Conservation (phyloP, 2,797 vertebrate species). For the Bucorvus abyssinicus region DNA sequence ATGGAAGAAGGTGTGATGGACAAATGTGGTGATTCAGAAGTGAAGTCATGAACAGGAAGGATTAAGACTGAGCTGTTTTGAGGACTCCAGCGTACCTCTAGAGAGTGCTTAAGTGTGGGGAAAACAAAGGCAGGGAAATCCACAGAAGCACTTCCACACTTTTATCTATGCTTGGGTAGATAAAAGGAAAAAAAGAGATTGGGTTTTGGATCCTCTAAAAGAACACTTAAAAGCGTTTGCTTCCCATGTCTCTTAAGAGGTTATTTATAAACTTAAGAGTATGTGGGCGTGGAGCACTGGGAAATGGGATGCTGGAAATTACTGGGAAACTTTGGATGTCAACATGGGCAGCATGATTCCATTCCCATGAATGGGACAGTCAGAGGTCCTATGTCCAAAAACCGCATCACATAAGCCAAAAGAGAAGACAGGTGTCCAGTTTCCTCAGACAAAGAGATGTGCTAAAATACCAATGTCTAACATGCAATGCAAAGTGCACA, state of each 20-base stretch:
- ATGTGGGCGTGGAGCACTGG: background rate
- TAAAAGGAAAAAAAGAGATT: background rate
- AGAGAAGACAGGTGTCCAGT: background rate
- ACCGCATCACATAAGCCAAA: background rate
- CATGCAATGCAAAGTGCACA: background rate
- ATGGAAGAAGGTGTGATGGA: slow-evolving; percentile 4
- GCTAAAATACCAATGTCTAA: background rate
- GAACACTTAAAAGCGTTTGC: background rate
- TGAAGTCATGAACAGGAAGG: slow-evolving; percentile 36
- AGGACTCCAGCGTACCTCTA: background rate
- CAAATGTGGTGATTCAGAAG: slow-evolving; percentile 25
- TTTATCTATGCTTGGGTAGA: background rate
- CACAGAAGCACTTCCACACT: background rate
- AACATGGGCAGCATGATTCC: background rate
- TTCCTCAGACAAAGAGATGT: background rate
- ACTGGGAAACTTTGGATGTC: background rate
- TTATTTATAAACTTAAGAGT: slow-evolving; percentile 15
- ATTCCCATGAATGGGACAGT: slow-evolving; percentile 25
- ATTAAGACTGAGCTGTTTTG: slow-evolving; percentile 28
- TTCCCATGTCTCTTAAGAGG: background rate
- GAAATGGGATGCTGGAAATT: background rate
- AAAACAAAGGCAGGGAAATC: slow-evolving; percentile 34
- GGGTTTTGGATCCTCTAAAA: background rate
- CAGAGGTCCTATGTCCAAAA: background rate
- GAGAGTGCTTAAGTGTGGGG: slow-evolving; percentile 10